These are phyloP conservation scores for Sceloporus undulatus DNA, from an alignment of 2,113 vertebrate species.

Conservation along the genomic window DNA sequence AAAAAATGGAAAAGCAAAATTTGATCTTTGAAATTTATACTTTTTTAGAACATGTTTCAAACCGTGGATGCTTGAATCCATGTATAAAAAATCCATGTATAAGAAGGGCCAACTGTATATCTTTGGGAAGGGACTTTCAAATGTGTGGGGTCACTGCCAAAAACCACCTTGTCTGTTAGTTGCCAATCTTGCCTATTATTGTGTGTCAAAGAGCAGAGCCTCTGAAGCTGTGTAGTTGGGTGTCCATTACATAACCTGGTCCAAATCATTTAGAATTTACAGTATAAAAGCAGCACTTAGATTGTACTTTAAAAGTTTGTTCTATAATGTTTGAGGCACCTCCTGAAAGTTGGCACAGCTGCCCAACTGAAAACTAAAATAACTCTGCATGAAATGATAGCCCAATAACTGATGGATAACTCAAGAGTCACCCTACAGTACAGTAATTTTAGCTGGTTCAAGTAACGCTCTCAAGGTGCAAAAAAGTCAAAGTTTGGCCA, in stretches of 20 bases:
- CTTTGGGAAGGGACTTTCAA: not conserved
- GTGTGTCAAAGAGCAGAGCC: not conserved
- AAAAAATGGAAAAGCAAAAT: no score
- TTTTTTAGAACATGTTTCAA: no score
- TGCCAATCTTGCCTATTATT: not conserved
- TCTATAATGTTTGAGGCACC: no score
- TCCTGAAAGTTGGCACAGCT: no score
- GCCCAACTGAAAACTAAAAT: not conserved
- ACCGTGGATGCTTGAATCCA: no score
- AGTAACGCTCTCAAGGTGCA: not conserved
- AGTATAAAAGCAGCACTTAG: no score
- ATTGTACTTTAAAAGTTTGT: no score
- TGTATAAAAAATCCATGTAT: no score
- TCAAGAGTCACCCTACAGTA: not conserved
- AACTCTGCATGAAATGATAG: not conserved
- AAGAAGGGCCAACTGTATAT: no score
- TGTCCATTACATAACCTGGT: no score
- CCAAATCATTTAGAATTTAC: no score
- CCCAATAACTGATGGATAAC: not conserved
- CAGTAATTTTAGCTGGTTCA: not conserved
- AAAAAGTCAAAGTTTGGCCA: not conserved
- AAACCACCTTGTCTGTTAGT: not conserved
- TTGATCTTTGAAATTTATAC: no score
- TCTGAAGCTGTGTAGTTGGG: not conserved
- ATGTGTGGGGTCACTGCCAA: not conserved